Evolutionary conservation across 1,140 invertebrate species (phyloP), one percentile per base, ranked within the genome.

Genomic region (Marisa cornuarietis): DNA sequence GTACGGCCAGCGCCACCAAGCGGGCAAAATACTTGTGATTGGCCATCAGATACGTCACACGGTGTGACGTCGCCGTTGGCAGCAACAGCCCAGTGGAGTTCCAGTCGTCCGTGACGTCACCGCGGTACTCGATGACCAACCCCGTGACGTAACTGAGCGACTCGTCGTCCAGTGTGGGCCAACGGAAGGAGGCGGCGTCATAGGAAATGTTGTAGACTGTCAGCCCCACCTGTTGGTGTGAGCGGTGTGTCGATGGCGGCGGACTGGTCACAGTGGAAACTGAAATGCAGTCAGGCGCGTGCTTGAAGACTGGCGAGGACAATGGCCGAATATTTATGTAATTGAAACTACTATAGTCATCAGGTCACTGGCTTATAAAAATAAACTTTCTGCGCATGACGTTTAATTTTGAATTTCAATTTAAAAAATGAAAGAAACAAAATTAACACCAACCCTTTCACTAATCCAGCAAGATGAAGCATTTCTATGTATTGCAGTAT

Each of bases 51-150:
- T 63, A 66, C 20, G 79, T 81, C 72, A 83, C 22, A 9, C 65
- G 79, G 63, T 81, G 74, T 58, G 52, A 69, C 11, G 78, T 79
- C 20, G 66, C 69, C 42, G 20, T n/a, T 0, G 79, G 78, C 42
- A 77, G 66, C 22, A 83, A 14, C 10, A 66, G 68, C 24, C 51
- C 20, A 51, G 76, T 76, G n/a, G 79, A 73, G 61, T 79, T 77
- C 69, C 78, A 71, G 16, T 69, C 68, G 0, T 42, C 51, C n/a
- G 69, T 31, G 58, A 74, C 68, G 22, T 58, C 66, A 61, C 52
- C 66, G 49, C 76, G 79, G 76, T 79, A 69, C 71, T 80, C n/a
- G 52, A 83, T 68, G 24, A 73, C 24, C 22, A 80, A 22, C 10
- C 65, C 79, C 18, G 54, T 79, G 54, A 79, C 72, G 58, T 76